phyloP scores from a whole-genome alignment of 2,113 vertebrate genomes.

The Penelope pileata region DNA sequence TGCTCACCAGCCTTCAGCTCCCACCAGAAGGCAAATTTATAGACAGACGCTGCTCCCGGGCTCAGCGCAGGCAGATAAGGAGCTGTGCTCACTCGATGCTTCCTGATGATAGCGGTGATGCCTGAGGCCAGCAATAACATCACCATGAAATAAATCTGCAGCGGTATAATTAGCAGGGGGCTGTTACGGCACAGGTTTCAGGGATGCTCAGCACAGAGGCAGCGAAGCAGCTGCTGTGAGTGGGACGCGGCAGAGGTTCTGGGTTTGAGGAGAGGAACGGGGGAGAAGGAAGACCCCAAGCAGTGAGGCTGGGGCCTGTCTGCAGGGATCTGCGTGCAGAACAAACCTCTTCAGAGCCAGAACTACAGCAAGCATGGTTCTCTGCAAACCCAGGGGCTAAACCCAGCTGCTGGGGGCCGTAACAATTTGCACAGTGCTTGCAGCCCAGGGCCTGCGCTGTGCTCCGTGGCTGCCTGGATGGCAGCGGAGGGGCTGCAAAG shows the following conservation, averaged over 20 bases:
- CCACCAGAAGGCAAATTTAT: slow-evolving; percentile 55
- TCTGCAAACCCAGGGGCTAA: not conserved
- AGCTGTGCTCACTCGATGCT: slow-evolving; percentile 52
- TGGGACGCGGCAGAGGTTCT: not conserved
- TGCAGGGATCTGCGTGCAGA: not conserved
- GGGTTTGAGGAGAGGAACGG: not conserved
- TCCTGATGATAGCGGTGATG: slow-evolving; percentile 53
- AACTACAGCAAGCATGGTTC: not conserved
- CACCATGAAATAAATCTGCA: slow-evolving; percentile 73
- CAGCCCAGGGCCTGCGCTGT: not conserved
- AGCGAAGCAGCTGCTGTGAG: slow-evolving; percentile 6
- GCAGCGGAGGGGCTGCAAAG: not conserved
- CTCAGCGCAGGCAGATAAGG: slow-evolving; percentile 64
- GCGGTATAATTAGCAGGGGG: slow-evolving; percentile 69
- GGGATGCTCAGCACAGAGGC: slow-evolving; percentile 16
- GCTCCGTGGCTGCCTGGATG: not conserved
- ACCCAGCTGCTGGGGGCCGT: not conserved
- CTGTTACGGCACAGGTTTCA: slow-evolving; percentile 53
- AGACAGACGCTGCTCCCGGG: slow-evolving; percentile 46
- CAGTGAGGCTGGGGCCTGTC: no score
- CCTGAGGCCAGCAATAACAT: slow-evolving; percentile 69
- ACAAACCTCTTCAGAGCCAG: not conserved
- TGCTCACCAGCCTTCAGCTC: slow-evolving; percentile 50
- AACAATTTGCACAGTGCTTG: not conserved
- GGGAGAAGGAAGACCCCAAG: not conserved